phyloP scores from a whole-genome alignment of 2,888 invertebrate species.

The Callimorpha dominula region DNA sequence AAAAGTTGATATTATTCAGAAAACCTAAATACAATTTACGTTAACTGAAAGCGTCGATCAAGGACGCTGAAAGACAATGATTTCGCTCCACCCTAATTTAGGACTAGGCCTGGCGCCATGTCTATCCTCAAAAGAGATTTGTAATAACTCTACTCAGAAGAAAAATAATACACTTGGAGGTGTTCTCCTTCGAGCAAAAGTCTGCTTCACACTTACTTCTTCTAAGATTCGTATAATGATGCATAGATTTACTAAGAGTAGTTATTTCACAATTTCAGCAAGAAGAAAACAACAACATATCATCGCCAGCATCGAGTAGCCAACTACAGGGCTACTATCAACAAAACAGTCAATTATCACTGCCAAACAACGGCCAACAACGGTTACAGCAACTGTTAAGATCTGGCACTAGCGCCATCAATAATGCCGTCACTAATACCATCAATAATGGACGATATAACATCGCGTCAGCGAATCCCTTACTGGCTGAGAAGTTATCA shows the following conservation, averaged over 20 bases:
- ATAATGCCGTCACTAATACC: constrained; percentile 78
- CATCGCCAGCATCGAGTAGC: constrained; percentile 78
- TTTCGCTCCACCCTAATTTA: too few species aligned
- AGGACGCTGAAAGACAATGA: too few species aligned
- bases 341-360: constrained; percentile 68
- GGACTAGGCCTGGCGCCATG: too few species aligned
- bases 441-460: constrained; percentile 89
- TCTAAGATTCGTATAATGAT: background rate
- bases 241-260: background rate
- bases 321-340: constrained; percentile 82
- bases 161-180: background rate
- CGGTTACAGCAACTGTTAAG: constrained; percentile 79
- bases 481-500: constrained; percentile 93
- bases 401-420: constrained; percentile 82
- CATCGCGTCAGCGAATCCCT: constrained; percentile 94
- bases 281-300: constrained; percentile 85
- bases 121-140: too few species aligned
- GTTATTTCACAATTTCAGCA: constrained; percentile 76
- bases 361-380: constrained; percentile 80
- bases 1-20: too few species aligned
- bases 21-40: too few species aligned
- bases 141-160: too few species aligned
- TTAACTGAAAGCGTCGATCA: too few species aligned
- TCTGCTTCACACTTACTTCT: background rate
- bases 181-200: background rate